Evolutionary conservation across 2,797 vertebrate genomes (phyloP), one percentile per base, ranked within the genome.

Genomic region (Acipenser ruthenus): DNA sequence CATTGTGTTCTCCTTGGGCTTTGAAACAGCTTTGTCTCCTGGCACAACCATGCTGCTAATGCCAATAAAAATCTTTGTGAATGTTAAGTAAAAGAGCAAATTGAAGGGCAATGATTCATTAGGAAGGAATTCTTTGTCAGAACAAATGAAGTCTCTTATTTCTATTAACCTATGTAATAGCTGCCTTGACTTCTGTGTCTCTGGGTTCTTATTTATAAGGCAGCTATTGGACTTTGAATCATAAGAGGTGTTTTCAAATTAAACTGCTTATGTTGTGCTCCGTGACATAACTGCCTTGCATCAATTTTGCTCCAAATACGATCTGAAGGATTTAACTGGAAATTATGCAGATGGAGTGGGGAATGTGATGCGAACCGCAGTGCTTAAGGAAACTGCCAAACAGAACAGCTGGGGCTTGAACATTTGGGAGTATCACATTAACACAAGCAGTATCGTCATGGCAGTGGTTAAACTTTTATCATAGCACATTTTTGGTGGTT

Each of bases 51-150:
- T 78, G 76, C 70, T 80, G 77, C 71, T 83, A 80, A 82, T 69
- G 77, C 83, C 88, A 88, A 74, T 78, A 84, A 83, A 76, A 89
- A 82, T 82, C 68, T 67, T 83, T 72, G 75, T 74, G 75, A 82
- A 81, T 78, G 81, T 86, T 88, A 82, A 87, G 87, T 87, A 80
- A 81, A 87, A 84, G 79, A 74, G 71, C 75, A 78, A 80, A 80
- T 73, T 82, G 73, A 88, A 84, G 72, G 72, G 71, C 80, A 79
- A 71, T 85, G 79, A 92, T 89, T 90, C 83, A 89, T 85, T 80
- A 61, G 84, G 73, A 84, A 78, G 67, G 73, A 79, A 77, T 72
- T 73, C 68, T 61, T 61, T 79, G 75, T 76, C 74, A 72, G 75
- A 75, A 71, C 71, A 69, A 70, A 71, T 70, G 64, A 65, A 67